Conservation (phyloP, 2,797 vertebrate species). For the Malacoraja senta region DNA sequence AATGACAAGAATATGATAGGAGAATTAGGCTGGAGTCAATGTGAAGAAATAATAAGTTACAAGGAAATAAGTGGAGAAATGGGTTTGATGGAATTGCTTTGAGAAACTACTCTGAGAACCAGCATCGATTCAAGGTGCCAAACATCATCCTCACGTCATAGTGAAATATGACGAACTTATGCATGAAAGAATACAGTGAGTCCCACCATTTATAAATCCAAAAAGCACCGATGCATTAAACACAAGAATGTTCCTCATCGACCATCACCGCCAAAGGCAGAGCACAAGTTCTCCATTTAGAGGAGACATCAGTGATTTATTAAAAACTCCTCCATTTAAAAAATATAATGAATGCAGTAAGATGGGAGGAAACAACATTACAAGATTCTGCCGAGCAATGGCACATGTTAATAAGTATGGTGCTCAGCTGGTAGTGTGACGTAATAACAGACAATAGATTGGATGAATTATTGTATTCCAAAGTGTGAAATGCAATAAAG, state of each 20-base stretch:
- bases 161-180: neutral
- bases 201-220: neutral
- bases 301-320: neutral
- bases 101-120: too few species aligned
- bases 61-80: too few species aligned
- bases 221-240: neutral
- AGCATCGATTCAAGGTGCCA: too few species aligned
- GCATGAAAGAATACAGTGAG: neutral
- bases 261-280: neutral
- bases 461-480: neutral
- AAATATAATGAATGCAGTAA: neutral
- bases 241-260: neutral
- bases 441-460: slow-evolving; percentile 18
- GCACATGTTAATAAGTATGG: neutral
- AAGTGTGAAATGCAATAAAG: slow-evolving; percentile 11
- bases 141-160: too few species aligned
- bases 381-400: neutral
- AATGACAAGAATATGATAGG: too few species aligned
- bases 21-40: too few species aligned
- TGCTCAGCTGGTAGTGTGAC: neutral
- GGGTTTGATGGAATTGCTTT: too few species aligned
- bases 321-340: neutral
- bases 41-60: too few species aligned
- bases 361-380: neutral
- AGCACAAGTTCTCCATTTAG: neutral